phyloP scores from a whole-genome alignment of 2,888 invertebrate species.

The Stenotaenia linearis region DNA sequence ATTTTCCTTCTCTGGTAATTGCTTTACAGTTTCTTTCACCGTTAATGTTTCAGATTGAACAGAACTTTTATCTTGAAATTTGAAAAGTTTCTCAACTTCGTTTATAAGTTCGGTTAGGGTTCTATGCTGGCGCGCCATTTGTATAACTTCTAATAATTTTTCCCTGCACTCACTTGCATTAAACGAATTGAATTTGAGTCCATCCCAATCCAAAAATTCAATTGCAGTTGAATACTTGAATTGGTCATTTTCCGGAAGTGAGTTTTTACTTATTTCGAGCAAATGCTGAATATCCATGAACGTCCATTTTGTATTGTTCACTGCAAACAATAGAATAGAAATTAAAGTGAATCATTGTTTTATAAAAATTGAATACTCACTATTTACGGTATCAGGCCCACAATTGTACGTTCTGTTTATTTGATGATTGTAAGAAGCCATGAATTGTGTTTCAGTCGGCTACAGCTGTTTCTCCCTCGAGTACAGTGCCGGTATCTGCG shows the following conservation, averaged over 20 bases:
- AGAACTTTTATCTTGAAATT: neutral
- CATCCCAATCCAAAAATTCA: neutral
- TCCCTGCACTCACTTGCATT: neutral
- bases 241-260: neutral
- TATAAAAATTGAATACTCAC: no score
- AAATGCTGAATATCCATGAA: neutral
- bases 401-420: no score
- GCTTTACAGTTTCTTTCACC: neutral
- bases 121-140: neutral
- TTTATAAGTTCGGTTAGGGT: neutral
- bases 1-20: neutral
- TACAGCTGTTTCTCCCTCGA: no score
- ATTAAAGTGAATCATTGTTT: no score
- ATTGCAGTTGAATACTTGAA: neutral
- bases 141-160: neutral
- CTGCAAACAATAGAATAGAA: no score
- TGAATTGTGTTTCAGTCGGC: no score
- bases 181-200: neutral
- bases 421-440: no score
- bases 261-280: neutral
- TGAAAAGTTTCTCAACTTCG: neutral
- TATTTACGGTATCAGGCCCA: no score
- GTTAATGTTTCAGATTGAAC: neutral
- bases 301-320: neutral
- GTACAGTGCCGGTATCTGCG: no score